Percentiles rank a stretch among this genome's conserved stretches.
Evolutionary conservation across 2,888 invertebrate species (phyloP).

Genomic region (Harpalus rubripes): DNA sequence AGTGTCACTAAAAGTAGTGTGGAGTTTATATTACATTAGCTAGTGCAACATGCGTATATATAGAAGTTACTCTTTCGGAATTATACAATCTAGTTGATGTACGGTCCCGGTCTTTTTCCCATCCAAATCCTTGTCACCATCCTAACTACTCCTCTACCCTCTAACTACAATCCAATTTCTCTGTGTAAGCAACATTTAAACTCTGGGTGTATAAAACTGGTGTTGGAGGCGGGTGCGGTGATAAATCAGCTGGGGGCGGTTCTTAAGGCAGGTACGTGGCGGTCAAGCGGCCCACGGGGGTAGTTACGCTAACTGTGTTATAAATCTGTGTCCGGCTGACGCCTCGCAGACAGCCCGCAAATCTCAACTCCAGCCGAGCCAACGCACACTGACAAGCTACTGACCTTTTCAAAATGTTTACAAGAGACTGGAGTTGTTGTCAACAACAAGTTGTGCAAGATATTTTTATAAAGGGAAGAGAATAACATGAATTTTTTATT

Average conservation of each 20-base stretch:
- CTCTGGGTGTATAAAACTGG: neutral
- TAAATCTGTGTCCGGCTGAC: slow-evolving; percentile 72
- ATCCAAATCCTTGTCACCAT: too few species aligned
- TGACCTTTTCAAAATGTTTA: neutral
- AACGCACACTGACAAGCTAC: neutral
- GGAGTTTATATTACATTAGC: too few species aligned
- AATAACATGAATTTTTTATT: too few species aligned
- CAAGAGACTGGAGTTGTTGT: too few species aligned
- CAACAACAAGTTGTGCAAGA: neutral
- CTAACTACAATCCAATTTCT: too few species aligned
- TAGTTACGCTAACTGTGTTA: slow-evolving; percentile 75
- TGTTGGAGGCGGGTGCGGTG: slow-evolving; percentile 27
- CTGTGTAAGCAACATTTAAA: slow-evolving; percentile 19
- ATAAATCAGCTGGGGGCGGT: slow-evolving; percentile 57
- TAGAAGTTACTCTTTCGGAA: too few species aligned
- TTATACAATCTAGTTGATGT: too few species aligned
- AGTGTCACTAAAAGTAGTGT: too few species aligned
- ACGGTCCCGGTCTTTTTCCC: too few species aligned
- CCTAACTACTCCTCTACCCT: too few species aligned
- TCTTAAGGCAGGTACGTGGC: slow-evolving; percentile 56
- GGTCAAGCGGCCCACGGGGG: slow-evolving; percentile 72
- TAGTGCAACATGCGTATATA: too few species aligned
- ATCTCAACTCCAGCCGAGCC: neutral
- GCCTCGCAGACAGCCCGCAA: slow-evolving; percentile 20
- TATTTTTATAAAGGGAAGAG: too few species aligned